phyloP scores from a whole-genome alignment of 1,140 invertebrate genomes.

The Harlomillsia oculata region DNA sequence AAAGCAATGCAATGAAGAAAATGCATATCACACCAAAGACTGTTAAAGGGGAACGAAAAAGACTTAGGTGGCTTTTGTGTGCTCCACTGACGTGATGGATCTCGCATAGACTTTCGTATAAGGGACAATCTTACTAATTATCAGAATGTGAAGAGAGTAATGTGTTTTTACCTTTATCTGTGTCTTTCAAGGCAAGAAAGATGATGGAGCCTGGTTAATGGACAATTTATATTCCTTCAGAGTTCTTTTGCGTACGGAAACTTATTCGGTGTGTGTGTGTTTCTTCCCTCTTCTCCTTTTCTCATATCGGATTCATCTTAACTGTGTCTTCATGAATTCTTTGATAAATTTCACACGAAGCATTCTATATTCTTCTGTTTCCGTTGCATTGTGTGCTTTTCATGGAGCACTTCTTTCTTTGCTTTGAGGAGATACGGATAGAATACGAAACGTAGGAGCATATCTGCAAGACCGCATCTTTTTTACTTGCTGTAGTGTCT shows the following conservation, averaged over 20 bases:
- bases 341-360: constrained; percentile 15
- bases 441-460: too few species aligned
- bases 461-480: not conserved
- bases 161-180: constrained; percentile 14
- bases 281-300: not conserved
- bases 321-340: constrained; percentile 17
- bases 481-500: not conserved
- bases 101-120: too few species aligned
- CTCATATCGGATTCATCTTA: constrained; percentile 11
- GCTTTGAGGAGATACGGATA: too few species aligned
- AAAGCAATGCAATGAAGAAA: too few species aligned
- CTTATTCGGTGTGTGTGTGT: constrained; percentile 9
- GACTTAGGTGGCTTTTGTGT: not conserved
- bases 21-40: too few species aligned
- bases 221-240: constrained; percentile 16
- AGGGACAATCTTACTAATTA: constrained; percentile 18
- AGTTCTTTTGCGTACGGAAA: constrained; percentile 18
- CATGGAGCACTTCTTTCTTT: not conserved
- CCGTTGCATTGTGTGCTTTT: constrained; percentile 11
- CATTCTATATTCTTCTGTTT: constrained; percentile 9
- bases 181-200: constrained; percentile 11
- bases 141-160: constrained; percentile 13
- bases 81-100: too few species aligned
- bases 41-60: not conserved
- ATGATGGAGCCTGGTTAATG: constrained; percentile 17